Percentiles rank a stretch among this genome's conserved stretches.
Conservation (phyloP, 2,113 vertebrate species). For the Odocoileus virginianus region DNA sequence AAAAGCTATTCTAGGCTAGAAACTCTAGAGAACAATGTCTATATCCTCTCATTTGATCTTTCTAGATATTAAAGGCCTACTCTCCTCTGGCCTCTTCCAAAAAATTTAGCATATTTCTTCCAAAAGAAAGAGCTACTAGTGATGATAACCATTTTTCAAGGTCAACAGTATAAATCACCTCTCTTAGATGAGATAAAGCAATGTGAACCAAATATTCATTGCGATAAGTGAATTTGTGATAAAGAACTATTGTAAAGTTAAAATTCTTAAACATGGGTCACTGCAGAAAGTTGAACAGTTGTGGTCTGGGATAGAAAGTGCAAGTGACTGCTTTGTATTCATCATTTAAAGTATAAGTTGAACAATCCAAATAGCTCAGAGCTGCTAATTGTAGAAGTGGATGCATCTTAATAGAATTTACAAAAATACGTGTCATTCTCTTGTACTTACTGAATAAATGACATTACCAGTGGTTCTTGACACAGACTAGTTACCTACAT, state of each 20-base stretch:
- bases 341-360: neutral
- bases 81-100: neutral
- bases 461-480: neutral
- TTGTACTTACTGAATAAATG: neutral
- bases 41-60: neutral
- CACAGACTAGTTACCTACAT: neutral
- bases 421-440: neutral
- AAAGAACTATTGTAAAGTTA: neutral
- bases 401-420: neutral
- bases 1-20: neutral
- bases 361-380: neutral
- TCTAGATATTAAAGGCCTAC: slow-evolving; percentile 13
- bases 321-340: neutral
- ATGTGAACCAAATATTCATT: neutral
- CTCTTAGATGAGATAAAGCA: neutral
- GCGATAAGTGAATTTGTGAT: neutral
- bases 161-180: neutral
- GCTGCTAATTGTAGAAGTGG: neutral
- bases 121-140: neutral
- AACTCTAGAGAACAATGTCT: neutral
- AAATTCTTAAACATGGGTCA: neutral
- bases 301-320: neutral
- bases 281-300: neutral
- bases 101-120: neutral
- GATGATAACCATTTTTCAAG: neutral